Base-by-base conservation (phyloP, 2,797 vertebrate genomes). In the Geotrypetes seraphini region DNA sequence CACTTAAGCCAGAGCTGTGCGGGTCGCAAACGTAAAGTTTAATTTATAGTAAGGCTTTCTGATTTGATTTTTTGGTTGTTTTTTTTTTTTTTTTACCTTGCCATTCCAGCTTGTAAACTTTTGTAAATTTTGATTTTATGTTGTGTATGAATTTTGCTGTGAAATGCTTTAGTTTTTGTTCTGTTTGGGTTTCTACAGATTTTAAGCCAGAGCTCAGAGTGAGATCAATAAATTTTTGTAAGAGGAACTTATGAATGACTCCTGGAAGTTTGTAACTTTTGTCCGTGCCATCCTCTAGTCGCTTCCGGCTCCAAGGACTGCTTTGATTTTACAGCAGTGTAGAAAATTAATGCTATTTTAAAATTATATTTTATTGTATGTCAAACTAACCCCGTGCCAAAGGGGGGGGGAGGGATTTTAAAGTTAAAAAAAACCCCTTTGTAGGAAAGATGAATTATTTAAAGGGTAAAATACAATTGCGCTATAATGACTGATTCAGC, bases 31-130 rank as follows among this genome's bases (percentile, higher is more conserved):
- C 68, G 73, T 85, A 76, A 29, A 11, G 32, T 16, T 22, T 80
- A 78, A 83, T 96, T 97, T 97, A 97, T 96, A 95, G 91, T 73
- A 79, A 70, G 57, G 63, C 75, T 53, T 70, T 39, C 60, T 58
- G 58, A 60, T 48, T 57, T 21, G 35, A 2, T 39, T 66, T 66
- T n/a, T n/a, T n/a, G n/a, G n/a, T n/a, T n/a, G n/a, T n/a, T n/a
- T n/a, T n/a, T n/a, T n/a, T n/a, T n/a, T n/a, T 50, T 47, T 53
- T 66, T 52, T 62, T 70, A 32, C 33, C 25, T 19, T 44, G 18
- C 3, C 68, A 52, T 64, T 47, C 49, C 47, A 83, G 47, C 69
- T 79, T 87, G 87, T 88, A 86, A 81, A 77, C 60, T 75, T 73
- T 54, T 84, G 66, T 88, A 77, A 65, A 72, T 44, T 79, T 57